These are phyloP conservation scores for Pristionchus japonicus DNA, from an alignment of 2,888 invertebrate species.

Conservation along the genomic window DNA sequence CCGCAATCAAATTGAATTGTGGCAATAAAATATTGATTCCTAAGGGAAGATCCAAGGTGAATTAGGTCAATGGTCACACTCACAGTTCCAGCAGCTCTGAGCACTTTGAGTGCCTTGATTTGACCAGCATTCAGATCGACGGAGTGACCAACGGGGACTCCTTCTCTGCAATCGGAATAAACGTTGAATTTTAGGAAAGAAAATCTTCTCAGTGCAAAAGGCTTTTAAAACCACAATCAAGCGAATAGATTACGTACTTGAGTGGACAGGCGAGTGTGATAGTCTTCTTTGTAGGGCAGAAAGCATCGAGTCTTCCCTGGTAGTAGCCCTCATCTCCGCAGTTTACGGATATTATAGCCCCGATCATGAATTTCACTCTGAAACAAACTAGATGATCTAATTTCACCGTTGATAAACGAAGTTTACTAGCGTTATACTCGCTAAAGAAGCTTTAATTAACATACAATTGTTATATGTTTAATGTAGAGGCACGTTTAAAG, in stretches of 20 bases:
- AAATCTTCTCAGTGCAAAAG: too few relatives aligned
- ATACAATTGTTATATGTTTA: too few relatives aligned
- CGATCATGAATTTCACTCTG: constrained; percentile 30
- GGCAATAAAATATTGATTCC: too few relatives aligned
- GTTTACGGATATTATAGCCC: constrained; percentile 40
- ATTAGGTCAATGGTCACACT: not conserved
- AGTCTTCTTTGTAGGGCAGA: constrained; percentile 16
- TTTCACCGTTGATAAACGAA: too few relatives aligned
- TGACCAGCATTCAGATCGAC: not conserved
- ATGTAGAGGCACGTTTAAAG: too few relatives aligned
- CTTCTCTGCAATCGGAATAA: not conserved
- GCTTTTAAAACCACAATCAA: too few relatives aligned
- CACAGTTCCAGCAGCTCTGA: constrained; percentile 26
- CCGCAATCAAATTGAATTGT: too few relatives aligned
- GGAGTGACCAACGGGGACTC: constrained; percentile 1
- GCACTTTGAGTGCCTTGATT: constrained; percentile 38
- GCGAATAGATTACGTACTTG: not conserved
- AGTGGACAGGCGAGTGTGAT: constrained; percentile 33
- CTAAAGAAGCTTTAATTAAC: not conserved
- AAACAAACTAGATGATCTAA: too few relatives aligned
- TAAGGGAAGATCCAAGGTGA: not conserved
- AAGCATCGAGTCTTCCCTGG: constrained; percentile 18
- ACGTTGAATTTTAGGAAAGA: not conserved
- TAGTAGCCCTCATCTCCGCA: constrained; percentile 43
- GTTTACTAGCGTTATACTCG: too few relatives aligned